Percentiles rank a stretch among this genome's conserved stretches.
Evolutionary conservation across 2,888 invertebrate genomes (phyloP).

Genomic region (Alcis repandata): DNA sequence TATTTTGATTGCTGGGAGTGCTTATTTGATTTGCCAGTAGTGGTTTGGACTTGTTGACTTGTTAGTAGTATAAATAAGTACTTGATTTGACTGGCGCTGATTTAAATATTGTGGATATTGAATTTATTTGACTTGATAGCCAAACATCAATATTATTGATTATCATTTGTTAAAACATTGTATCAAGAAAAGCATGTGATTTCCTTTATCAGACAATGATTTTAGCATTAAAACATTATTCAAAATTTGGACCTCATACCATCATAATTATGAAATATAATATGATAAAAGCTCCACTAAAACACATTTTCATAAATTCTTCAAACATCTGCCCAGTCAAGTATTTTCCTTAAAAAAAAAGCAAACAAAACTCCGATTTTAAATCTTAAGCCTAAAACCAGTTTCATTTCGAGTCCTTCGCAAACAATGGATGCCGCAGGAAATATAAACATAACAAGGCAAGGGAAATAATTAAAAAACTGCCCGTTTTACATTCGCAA

Average conservation of each 20-base stretch:
- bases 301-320: neutral
- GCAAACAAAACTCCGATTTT: slow-evolving; percentile 13
- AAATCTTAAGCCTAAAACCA: slow-evolving; percentile 14
- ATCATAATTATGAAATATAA: too few species aligned
- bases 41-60: slow-evolving; percentile 9
- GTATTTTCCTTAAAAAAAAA: slow-evolving; percentile 9
- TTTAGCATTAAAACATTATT: too few species aligned
- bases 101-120: too few species aligned
- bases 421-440: slow-evolving; percentile 27
- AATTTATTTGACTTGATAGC: too few species aligned
- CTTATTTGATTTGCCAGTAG: slow-evolving; percentile 15
- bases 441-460: slow-evolving; percentile 49
- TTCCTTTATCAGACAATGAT: too few species aligned
- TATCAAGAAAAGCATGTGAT: too few species aligned
- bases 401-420: slow-evolving; percentile 16
- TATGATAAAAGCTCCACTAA: too few species aligned
- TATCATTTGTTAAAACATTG: too few species aligned
- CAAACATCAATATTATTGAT: too few species aligned
- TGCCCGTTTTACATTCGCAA: slow-evolving; percentile 67
- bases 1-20: slow-evolving; percentile 48
- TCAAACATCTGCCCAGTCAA: neutral
- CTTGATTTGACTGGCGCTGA: too few species aligned
- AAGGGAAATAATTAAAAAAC: slow-evolving; percentile 68
- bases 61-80: too few species aligned
- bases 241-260: too few species aligned